A percentile compares a stretch with the other conserved stretches of the same genome.
Conservation (phyloP, 1,140 invertebrate species). For the Eubasilissa regina region DNA sequence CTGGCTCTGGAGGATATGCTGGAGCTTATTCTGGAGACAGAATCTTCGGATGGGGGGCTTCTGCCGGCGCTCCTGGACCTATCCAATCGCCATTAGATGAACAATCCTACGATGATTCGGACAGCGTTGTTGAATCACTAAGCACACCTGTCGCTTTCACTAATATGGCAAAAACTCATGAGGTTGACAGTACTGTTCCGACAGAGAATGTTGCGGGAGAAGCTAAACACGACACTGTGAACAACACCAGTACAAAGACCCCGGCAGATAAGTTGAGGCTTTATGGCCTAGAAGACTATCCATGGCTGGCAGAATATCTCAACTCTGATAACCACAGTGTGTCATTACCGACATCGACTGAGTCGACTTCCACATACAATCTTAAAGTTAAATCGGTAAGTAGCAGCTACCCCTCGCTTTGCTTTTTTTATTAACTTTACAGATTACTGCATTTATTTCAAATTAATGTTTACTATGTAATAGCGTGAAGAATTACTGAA, state of each 20-base stretch:
- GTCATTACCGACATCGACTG: background rate
- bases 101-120: background rate
- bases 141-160: background rate
- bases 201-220: background rate
- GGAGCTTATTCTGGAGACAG: too few species aligned
- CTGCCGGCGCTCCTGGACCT: too few species aligned
- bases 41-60: too few species aligned
- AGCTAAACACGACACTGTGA: background rate
- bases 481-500: too few species aligned
- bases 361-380: slow-evolving; percentile 27
- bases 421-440: too few species aligned
- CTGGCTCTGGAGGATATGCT: too few species aligned
- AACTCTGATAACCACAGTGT: slow-evolving; percentile 25
- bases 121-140: too few species aligned
- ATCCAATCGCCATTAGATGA: background rate
- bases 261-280: slow-evolving; percentile 12
- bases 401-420: too few species aligned
- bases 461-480: too few species aligned
- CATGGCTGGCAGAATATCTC: slow-evolving; percentile 50
- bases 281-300: slow-evolving; percentile 42
- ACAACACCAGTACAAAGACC: background rate
- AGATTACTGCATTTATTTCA: too few species aligned
- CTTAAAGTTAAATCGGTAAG: slow-evolving; percentile 22
- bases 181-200: background rate
- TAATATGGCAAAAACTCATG: background rate